Evolutionary conservation across 2,113 vertebrate species (phyloP), one percentile per base, ranked within the genome.

Genomic region (Centropristis striata): DNA sequence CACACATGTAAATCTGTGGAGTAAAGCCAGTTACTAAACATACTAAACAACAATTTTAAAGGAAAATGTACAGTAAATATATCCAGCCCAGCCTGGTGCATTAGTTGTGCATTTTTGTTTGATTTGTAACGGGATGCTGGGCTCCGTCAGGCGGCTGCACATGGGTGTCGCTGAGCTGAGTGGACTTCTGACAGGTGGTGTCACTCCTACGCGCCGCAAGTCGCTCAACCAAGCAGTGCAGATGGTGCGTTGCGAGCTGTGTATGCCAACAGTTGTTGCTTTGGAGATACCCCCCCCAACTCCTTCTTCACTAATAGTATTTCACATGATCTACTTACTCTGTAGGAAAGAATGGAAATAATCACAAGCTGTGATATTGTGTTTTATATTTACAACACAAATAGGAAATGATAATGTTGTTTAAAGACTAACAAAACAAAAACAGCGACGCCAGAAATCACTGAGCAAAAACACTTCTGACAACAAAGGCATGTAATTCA

Each of bases 401-500:
- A 90, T 58, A 80, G 90, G 89, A 90, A 93, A 83, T 59, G 4
- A 83, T 61, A 79, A 89, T 60, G 68, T 81, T 63, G 78, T 77
- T 82, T 71, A 59, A 88, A 84, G 84, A 82, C 71, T 69, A 85
- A 92, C 75, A 82, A 86, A 82, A 89, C 54, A 77, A 77, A 77
- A 86, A 88, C 81, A 83, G 85, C 69, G 61, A 87, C 80, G 49
- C 81, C 78, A 80, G 78, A 88, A 82, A 88, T 80, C 87, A 86
- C 78, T 47, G 71, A 86, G 65, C 53, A 78, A 75, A n/a, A 83
- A 88, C 73, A 87, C 71, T 39, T 84, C 71, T 81, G 85, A 90
- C 81, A 86, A 87, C 79, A 88, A 47, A 83, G 82, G 90, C 90
- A 84, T 90, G 92, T 95, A 93, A 94, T 95, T 95, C 93, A 94